phyloP scores from a whole-genome alignment of 2,888 invertebrate genomes.

The Caenorhabditis afra region DNA sequence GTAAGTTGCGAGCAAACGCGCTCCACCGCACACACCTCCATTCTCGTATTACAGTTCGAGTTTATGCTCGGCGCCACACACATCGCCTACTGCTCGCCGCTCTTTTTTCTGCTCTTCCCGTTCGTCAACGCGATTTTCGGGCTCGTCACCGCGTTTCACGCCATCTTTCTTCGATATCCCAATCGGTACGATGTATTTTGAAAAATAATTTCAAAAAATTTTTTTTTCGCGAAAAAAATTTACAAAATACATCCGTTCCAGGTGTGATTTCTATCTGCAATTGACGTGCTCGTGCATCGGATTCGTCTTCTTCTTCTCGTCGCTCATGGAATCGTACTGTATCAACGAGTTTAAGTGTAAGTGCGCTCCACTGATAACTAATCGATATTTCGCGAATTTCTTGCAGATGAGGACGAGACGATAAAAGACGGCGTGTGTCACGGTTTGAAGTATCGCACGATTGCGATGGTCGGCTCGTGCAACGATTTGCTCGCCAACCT shows the following conservation, averaged over 20 bases:
- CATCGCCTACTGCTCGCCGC: conserved; percentile 76
- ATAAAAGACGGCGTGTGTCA: conserved; percentile 69
- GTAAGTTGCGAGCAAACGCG: conserved; percentile 59
- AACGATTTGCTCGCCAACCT: conserved; percentile 61
- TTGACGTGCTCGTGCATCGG: conserved; percentile 62
- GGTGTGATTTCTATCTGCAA: conserved; percentile 72
- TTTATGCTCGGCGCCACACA: conserved; percentile 72
- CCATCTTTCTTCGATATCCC: conserved; percentile 73
- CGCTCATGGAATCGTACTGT: conserved; percentile 69
- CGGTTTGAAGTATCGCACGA: conserved; percentile 68
- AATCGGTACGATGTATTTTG: conserved; percentile 59
- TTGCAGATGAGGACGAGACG: conserved; percentile 57
- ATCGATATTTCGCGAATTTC: neutral
- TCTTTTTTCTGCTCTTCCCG: conserved; percentile 73
- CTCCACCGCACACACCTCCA: no score
- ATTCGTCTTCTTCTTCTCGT: conserved; percentile 65
- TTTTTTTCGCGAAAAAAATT: no score
- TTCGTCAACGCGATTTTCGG: conserved; percentile 71
- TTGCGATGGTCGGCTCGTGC: conserved; percentile 61
- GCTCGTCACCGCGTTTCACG: conserved; percentile 73
- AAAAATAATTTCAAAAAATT: no score
- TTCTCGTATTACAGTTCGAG: conserved; percentile 51
- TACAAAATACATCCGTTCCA: no score
- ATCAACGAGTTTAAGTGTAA: conserved; percentile 64
- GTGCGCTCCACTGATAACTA: neutral